Percentiles rank a stretch among this genome's conserved stretches.
phyloP scores from a whole-genome alignment of 2,888 invertebrate genomes.

The Hypomecis atomaria region DNA sequence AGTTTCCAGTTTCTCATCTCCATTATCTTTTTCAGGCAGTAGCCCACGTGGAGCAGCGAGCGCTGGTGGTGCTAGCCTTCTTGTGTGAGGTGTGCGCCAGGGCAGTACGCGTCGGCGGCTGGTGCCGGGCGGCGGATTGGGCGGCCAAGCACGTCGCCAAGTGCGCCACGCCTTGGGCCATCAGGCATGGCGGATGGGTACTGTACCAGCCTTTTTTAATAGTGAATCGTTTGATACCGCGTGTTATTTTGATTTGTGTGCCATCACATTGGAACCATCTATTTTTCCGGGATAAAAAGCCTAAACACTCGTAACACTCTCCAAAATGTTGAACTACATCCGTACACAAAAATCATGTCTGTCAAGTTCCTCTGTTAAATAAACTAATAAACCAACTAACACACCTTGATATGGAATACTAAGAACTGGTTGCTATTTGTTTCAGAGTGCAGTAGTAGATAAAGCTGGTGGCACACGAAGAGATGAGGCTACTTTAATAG shows the following conservation, averaged over 20 bases:
- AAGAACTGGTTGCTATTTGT: constrained; percentile 21
- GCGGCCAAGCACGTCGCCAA: constrained; percentile 82
- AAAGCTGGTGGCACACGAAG: constrained; percentile 70
- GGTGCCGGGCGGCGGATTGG: constrained; percentile 84
- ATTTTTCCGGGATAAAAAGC: too few relatives aligned
- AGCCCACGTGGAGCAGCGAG: constrained; percentile 81
- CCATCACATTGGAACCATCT: too few relatives aligned
- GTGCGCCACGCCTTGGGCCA: constrained; percentile 84
- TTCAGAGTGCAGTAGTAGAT: constrained; percentile 77
- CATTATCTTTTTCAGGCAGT: constrained; percentile 70
- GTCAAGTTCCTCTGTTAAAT: too few relatives aligned
- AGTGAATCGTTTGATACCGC: not conserved
- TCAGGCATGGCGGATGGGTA: constrained; percentile 85
- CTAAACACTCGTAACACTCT: too few relatives aligned
- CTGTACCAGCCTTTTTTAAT: constrained; percentile 32
- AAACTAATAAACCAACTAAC: too few relatives aligned
- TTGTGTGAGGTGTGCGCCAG: constrained; percentile 83
- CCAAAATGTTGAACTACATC: too few relatives aligned
- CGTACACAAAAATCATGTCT: too few relatives aligned
- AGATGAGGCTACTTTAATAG: constrained; percentile 72
- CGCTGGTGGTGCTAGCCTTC: constrained; percentile 83
- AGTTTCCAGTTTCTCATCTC: not conserved
- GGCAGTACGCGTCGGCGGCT: constrained; percentile 74
- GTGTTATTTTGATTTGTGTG: too few relatives aligned
- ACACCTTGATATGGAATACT: too few relatives aligned